Evolutionary conservation across 2,888 invertebrate species (phyloP), one percentile per base, ranked within the genome.

Genomic region (Platycnemis pennipes): DNA sequence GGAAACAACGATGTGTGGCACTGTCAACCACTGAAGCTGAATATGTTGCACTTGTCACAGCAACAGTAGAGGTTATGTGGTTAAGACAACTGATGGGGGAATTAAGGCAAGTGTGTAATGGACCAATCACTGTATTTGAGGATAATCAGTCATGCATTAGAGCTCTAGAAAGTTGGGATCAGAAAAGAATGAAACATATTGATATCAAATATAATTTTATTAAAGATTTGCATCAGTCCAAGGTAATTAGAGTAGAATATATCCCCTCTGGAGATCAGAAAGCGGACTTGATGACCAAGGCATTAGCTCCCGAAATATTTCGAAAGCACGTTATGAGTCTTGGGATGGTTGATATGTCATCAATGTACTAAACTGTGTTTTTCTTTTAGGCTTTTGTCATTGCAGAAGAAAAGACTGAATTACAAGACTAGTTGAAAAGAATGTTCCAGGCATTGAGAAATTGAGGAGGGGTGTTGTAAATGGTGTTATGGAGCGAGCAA

Each of bases 11-110:
- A 31, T n/a, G n/a, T 85, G 85, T 95, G 0, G 95, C 95, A 0
- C 89, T 94, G 11, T 95, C 95, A 2, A 94, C 95, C 1, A 95
- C 95, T 2, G 95, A 95, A 87, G 94, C 95, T 42, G 95, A 95
- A 87, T 95, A 95, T 94, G 94, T 95, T 42, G 95, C 95, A 0
- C 86, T 95, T 16, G 88, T 91, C 19, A 44, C 94, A n/a, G 95
- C 94, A 19, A 94, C 94, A 3, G 94, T 91, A 86, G 95, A 95
- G 85, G 44, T 94, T 1, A 94, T 95, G 11, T 95, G 95, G 95
- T 45, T 95, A 0, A 77, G 94, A 11, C 42, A 69, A 37, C 94
- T 95, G 37, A 37, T 95, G 19, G 19, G 77, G 0, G 95, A 95
- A 94, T 63, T 95, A 46, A 46, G 2, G 37, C 11, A 94, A n/a